Evolutionary conservation across 2,888 invertebrate genomes (phyloP), one percentile per base, ranked within the genome.

Genomic region (Apamea epomidion): DNA sequence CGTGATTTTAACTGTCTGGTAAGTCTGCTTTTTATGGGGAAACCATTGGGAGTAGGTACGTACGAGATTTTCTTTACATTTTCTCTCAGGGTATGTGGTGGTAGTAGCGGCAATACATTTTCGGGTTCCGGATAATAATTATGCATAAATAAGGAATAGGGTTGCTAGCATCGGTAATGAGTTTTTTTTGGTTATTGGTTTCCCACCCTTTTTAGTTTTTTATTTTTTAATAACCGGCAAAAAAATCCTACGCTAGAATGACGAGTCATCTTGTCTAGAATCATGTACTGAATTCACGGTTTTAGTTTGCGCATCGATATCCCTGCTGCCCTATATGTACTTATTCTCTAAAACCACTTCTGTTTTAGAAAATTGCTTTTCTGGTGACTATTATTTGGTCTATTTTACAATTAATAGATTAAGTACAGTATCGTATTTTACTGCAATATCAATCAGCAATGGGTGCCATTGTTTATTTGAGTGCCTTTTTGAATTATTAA

Each of bases 141-240:
- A 62, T 81, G 71, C 48, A 81, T 84, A 85, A 77, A 84, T 84
- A 82, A 82, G 69, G 37, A 84, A 75, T 10, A 51, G 32, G 75
- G 82, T 78, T 62, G 51, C 79, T 42, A 18, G 62, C 65, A 76
- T 82, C 68, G 64, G 68, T 78, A 81, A 81, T 64, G 67, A 72
- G 74, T 68, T 0, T 5, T 5, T 16, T 48, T 16, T 48, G 14
- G 4, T 48, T 16, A 16, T 16, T 1, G 1, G 14, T 2, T 48
- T 48, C 48, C 0, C 16, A 48, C 0, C 3, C 48, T 16, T 48
- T 48, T 48, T 4, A 48, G 2, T 48, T 48, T 0, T 51, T 18
- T 51, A 16, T 18, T 18, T 51, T 51, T 16, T 42, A 0, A 48
- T 51, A 18, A 18, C 18, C 6, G 6, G 18, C 5, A 18, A 14